phyloP scores from a whole-genome alignment of 92 coral and sea anemone genomes.

The Paragorgia papillata region DNA sequence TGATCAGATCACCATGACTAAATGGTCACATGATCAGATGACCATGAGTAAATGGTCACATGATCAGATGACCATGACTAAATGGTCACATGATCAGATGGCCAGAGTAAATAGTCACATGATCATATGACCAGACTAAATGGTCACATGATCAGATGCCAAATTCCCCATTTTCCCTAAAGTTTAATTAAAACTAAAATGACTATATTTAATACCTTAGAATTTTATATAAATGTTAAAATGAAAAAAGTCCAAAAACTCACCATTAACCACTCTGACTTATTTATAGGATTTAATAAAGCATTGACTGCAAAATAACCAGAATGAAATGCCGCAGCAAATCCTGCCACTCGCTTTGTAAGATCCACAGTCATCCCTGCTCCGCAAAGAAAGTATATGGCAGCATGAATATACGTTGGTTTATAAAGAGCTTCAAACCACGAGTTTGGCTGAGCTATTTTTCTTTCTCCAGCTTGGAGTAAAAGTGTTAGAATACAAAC shows the following conservation, averaged over 20 bases:
- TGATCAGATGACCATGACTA: too few species aligned
- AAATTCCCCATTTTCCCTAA: too few species aligned
- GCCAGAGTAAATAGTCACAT: too few species aligned
- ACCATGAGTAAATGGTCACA: too few species aligned
- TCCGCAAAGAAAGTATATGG: conserved; percentile 81
- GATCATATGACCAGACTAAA: too few species aligned
- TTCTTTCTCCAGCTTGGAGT: conserved; percentile 65
- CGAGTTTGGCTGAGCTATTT: conserved; percentile 37
- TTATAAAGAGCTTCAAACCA: conserved; percentile 40
- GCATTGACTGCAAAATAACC: conserved; percentile 58
- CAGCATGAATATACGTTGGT: conserved; percentile 71
- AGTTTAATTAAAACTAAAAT: too few species aligned
- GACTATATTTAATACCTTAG: too few species aligned
- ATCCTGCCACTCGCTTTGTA: conserved; percentile 72
- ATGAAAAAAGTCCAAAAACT: conserved; percentile 19
- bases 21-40: too few species aligned
- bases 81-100: too few species aligned
- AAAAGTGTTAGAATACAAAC: conserved; percentile 74
- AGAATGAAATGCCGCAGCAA: conserved; percentile 78
- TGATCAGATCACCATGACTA: too few species aligned
- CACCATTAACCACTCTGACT: conserved; percentile 88
- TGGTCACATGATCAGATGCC: too few species aligned
- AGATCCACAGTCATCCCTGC: conserved; percentile 92
- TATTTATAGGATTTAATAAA: conserved; percentile 59
- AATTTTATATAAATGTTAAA: neutral